These are phyloP conservation scores for Heliconius hermathena DNA, from an alignment of 1,140 invertebrate genomes.

Conservation along the genomic window DNA sequence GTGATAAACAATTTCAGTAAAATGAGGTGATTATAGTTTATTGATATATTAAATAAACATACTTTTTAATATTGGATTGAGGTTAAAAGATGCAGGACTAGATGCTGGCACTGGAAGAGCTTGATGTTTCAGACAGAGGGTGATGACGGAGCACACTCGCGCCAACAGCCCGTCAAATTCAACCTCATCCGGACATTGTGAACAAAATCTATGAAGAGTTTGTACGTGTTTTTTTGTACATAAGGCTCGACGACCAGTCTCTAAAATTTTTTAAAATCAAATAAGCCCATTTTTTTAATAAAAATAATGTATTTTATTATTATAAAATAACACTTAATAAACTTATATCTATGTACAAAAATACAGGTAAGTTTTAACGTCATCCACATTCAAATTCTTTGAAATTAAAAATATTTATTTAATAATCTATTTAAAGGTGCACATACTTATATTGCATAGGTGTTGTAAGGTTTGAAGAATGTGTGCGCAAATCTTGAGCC, in stretches of 20 bases:
- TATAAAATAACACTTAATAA: neutral
- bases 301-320: neutral
- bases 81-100: conserved; percentile 81
- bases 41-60: neutral
- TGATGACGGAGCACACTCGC: conserved; percentile 85
- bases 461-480: conserved; percentile 84
- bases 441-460: conserved; percentile 83
- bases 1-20: too few species aligned
- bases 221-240: conserved; percentile 84
- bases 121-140: conserved; percentile 84
- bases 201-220: conserved; percentile 84
- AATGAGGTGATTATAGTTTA: neutral
- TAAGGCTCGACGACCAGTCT: conserved; percentile 83
- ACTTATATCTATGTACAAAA: neutral
- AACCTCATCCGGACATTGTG: conserved; percentile 85
- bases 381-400: neutral
- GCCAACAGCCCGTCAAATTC: conserved; percentile 84
- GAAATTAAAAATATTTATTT: neutral
- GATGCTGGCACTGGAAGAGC: conserved; percentile 83
- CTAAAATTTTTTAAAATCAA: conserved; percentile 54
- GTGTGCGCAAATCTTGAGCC: conserved; percentile 84
- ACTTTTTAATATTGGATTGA: conserved; percentile 77
- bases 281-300: neutral
- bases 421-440: conserved; percentile 12
- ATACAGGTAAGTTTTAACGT: neutral